Evolutionary conservation across 2,797 vertebrate species (phyloP).

Genomic region (Clangula hyemalis): DNA sequence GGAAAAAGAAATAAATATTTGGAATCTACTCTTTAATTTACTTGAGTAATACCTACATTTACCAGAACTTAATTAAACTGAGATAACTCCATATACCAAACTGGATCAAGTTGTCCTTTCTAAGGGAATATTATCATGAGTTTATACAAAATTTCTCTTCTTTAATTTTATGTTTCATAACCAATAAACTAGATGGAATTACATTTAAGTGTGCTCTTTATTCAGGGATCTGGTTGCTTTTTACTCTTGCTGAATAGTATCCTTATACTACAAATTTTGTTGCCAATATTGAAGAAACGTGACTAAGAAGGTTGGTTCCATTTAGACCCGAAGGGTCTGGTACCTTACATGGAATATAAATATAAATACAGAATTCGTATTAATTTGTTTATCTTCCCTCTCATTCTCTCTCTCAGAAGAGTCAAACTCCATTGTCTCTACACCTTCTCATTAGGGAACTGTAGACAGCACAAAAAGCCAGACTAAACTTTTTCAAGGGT

Average conservation of each 20-base stretch:
- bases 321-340: neutral
- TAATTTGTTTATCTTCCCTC: neutral
- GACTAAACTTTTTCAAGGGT: neutral
- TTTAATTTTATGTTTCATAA: neutral
- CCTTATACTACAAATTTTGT: neutral
- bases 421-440: neutral
- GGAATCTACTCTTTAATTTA: slow-evolving; percentile 20
- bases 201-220: neutral
- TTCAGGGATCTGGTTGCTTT: neutral
- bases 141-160: neutral
- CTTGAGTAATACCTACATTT: neutral
- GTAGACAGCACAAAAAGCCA: neutral
- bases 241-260: neutral
- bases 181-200: neutral
- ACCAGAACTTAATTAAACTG: neutral
- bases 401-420: neutral
- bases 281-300: neutral
- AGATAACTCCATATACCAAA: neutral
- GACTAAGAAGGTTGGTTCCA: neutral
- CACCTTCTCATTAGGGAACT: neutral
- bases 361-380: neutral
- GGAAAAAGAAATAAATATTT: neutral
- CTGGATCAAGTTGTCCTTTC: neutral
- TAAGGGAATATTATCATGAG: neutral
- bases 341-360: neutral